A percentile compares a stretch with the other conserved stretches of the same genome.
These are phyloP conservation scores for Brachyistius frenatus DNA, from an alignment of 2,113 vertebrate genomes.

Conservation along the genomic window DNA sequence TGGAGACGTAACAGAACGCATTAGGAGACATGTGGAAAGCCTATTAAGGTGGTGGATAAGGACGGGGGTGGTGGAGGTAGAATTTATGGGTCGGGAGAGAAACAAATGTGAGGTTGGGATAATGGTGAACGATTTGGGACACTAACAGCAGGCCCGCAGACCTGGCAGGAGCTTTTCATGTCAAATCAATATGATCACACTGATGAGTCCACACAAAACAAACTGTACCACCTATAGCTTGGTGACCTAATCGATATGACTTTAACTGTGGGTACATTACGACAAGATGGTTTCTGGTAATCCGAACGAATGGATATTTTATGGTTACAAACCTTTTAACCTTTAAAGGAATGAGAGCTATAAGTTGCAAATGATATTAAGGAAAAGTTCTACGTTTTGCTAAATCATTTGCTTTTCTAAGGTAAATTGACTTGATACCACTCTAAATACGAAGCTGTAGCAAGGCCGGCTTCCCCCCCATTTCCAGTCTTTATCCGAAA, in stretches of 20 bases:
- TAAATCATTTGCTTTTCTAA: too few species aligned
- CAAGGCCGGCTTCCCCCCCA: too few species aligned
- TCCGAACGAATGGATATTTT: too few species aligned
- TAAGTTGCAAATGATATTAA: too few species aligned
- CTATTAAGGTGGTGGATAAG: slow-evolving; percentile 29
- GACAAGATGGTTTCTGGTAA: neutral
- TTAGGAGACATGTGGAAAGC: slow-evolving; percentile 34
- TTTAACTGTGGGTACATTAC: neutral
- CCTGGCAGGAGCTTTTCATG: slow-evolving; percentile 13
- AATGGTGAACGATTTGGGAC: slow-evolving; percentile 21
- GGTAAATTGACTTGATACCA: too few species aligned
- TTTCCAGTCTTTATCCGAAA: too few species aligned
- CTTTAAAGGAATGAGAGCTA: neutral
- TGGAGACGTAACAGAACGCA: slow-evolving; percentile 53
- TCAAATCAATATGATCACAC: slow-evolving; percentile 40
- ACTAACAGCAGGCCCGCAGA: neutral
- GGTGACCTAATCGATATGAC: neutral
- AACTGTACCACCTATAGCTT: slow-evolving; percentile 6
- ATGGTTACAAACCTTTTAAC: too few species aligned
- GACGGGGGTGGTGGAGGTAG: slow-evolving; percentile 7
- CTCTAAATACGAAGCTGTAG: too few species aligned
- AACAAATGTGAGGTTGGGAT: slow-evolving; percentile 28
- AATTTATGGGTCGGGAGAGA: slow-evolving; percentile 37
- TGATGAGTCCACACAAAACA: neutral
- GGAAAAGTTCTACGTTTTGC: too few species aligned